Base-by-base conservation (phyloP, 2,113 vertebrate genomes). In the Lophura nycthemera region DNA sequence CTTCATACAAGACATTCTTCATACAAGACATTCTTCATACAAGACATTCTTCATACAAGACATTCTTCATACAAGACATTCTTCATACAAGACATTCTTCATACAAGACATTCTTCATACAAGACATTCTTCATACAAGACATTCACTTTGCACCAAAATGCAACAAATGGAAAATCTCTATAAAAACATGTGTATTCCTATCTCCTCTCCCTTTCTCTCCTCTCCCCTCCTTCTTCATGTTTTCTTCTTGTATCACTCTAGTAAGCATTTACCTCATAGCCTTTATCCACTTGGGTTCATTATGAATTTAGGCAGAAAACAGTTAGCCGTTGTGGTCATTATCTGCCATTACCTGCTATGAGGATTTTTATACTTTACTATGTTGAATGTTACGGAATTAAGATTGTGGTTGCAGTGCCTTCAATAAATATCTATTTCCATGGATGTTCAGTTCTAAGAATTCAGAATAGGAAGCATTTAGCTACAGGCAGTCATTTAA, bases 401-500 rank as follows among this genome's bases (percentile, higher is more conserved):
- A 75, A 75, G 61, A 48, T 65, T 90, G 29, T 32, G 59, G 34
- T 34, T 77, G 75, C 52, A 88, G 14, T 89, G 79, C 40, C 79
- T 79, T 42, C 29, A 71, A 67, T 70, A 84, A 92, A 76, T 71
- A 43, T 1, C 63, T 63, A 10, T 79, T 82, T 83, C 61, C 9
- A 13, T 76, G 30, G 60, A 42, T 86, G 76, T 61, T 88, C 27
- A 43, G 4, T 75, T 67, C 12, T 65, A 47, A 90, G 73, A 21
- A 29, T 45, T 66, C 36, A 42, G n/a, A n/a, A 50, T 57, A 69
- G 56, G 69, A 95, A 78, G 42, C 24, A 72, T 88, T 86, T 92
- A 74, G 76, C 83, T 93, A 30, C 42, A 86, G 92, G 83, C 65
- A 45, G 18, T 63, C 61, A 69, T 21, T 95, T 72, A 80, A 60